Evolutionary conservation across 2,888 invertebrate species (phyloP), one percentile per base, ranked within the genome.

Genomic region (Hyposoter dolosus): DNA sequence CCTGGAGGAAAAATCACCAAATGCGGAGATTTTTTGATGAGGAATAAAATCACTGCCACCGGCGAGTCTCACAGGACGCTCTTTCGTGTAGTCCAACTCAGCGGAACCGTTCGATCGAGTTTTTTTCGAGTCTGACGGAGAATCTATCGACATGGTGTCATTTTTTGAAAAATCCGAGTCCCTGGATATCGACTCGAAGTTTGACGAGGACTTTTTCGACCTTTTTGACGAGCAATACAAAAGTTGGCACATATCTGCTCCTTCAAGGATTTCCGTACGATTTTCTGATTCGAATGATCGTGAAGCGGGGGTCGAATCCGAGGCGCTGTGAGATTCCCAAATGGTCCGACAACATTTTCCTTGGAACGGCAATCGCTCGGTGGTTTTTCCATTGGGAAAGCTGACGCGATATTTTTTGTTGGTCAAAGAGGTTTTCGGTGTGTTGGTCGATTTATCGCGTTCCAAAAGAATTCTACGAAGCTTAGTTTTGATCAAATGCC

Each of bases 401-500:
- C 89, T 90, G 19, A 88, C 76, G 0, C 82, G 85, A 76, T 88
- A 90, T 9, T 87, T 88, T 19, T 88, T 82, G 28, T 84, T 88
- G 10, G 71, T 84, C 15, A 90, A 71, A 17, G 80, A 88, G 12
- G 82, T 89, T 74, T 88, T 90, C 50, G 88, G 88, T 1, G 89
- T 89, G 35, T 88, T 88, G 5, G 88, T 89, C 2, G 87, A 85
- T 69, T 89, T 90, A 66, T 88, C 85, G 6, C 86, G 86, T 19
- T 89, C 88, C 56, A 90, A 66, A 17, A 91, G 72, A 17, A 90
- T 80, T 75, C 82, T 86, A 7, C 87, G 85, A 0, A 92, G 74
- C 40, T 91, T 92, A 56, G 79, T 86, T 60, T 89, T 88, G 10
- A 92, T 89, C 71, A 92, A 32, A 40, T 87, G 83, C 45, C 88